phyloP scores from a whole-genome alignment of 64 coral and sea anemone species.

The Dendrophyllia cribrosa region DNA sequence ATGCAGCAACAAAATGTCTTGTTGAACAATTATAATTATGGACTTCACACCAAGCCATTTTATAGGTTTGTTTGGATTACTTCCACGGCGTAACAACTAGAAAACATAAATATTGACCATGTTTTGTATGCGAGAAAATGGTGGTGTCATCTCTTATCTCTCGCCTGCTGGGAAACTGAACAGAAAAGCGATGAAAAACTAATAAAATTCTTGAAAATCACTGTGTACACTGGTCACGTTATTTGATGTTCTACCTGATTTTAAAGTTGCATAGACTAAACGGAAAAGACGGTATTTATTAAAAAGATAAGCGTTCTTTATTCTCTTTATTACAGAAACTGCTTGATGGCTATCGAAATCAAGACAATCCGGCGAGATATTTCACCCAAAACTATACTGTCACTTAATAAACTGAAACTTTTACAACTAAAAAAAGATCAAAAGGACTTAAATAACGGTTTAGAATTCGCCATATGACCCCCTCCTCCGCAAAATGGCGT shows the following conservation, averaged over 20 bases:
- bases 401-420: background rate
- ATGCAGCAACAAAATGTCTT: background rate
- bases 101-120: slow-evolving; percentile 14
- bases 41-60: background rate
- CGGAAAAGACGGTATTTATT: slow-evolving; percentile 39
- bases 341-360: slow-evolving; percentile 4
- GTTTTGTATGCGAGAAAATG: slow-evolving; percentile 27
- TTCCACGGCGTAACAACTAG: background rate
- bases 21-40: background rate
- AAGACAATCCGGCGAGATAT: background rate
- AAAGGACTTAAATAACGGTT: background rate
- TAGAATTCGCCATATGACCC: slow-evolving; percentile 2
- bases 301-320: slow-evolving; percentile 46
- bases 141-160: slow-evolving; percentile 34
- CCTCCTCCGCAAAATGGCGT: slow-evolving; percentile 15
- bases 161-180: slow-evolving; percentile 37
- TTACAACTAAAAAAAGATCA: background rate
- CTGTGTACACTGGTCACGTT: slow-evolving; percentile 15
- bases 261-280: slow-evolving; percentile 40
- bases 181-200: slow-evolving; percentile 23
- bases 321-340: slow-evolving; percentile 14
- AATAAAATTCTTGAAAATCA: slow-evolving; percentile 37
- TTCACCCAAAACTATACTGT: background rate
- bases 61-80: background rate
- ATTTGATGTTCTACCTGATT: slow-evolving; percentile 52